These are phyloP conservation scores for Triplophysa dalaica DNA, from an alignment of 2,113 vertebrate genomes.

Conservation along the genomic window DNA sequence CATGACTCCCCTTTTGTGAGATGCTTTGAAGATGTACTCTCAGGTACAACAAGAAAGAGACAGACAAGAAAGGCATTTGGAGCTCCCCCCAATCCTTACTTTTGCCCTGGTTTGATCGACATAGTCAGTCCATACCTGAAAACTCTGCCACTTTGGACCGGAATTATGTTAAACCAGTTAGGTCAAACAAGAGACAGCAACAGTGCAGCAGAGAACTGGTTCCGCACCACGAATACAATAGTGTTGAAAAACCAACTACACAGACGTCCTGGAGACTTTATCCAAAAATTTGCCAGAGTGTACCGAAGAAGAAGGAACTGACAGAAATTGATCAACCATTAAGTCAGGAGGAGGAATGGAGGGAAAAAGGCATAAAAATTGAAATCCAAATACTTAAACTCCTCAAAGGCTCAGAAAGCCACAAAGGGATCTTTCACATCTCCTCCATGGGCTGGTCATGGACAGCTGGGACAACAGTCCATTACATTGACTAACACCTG, in stretches of 20 bases:
- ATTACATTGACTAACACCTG: too few relatives aligned
- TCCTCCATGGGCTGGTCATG: too few relatives aligned
- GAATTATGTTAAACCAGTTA: background rate
- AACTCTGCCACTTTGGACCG: conserved; percentile 21
- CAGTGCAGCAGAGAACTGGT: background rate
- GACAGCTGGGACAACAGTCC: too few relatives aligned
- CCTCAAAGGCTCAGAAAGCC: too few relatives aligned
- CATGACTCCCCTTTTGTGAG: background rate
- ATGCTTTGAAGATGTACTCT: background rate
- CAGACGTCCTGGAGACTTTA: background rate
- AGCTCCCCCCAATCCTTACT: background rate
- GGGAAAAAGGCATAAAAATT: too few relatives aligned
- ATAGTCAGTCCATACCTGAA: background rate
- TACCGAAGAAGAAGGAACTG: background rate
- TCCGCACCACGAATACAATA: background rate
- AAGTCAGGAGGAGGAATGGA: too few relatives aligned
- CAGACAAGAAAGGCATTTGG: background rate
- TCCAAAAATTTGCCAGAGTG: background rate
- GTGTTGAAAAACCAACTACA: background rate
- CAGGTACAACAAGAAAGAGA: background rate
- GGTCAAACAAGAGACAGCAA: conserved; percentile 9
- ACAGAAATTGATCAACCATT: too few relatives aligned
- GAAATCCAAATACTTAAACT: too few relatives aligned
- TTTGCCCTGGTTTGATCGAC: background rate
- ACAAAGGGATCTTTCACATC: too few relatives aligned